Base-by-base conservation (phyloP, 2,797 vertebrate species). In the Prunella strophiata region DNA sequence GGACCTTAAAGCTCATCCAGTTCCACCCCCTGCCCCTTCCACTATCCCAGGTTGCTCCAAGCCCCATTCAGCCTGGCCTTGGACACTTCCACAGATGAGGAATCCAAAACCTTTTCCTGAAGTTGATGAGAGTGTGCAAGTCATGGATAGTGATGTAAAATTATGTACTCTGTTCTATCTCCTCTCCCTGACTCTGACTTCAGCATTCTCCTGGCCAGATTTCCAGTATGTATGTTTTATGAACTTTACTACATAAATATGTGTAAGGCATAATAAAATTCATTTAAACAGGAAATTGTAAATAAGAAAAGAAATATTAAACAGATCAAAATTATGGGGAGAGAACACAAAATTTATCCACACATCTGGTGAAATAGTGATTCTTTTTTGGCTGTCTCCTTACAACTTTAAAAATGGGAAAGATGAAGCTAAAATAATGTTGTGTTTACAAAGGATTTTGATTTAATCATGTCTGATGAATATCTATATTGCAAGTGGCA, bases 81-180 rank as follows among this genome's bases (percentile, higher is more conserved):
- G 54, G 68, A 19, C 54, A 47, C 17, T 59, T 17, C 25, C 45
- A 73, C 25, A 17, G 29, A 21, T 26, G 16, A 11, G 16, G n/a
- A 32, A 9, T 38, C 29, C 45, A 38, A n/a, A 65, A 7, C 11
- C 8, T 52, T 67, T 63, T 45, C 36, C 42, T 72, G 54, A 48
- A 40, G 54, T 17, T 50, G 2, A 0, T 45, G 50, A n/a, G 36
- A 51, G 6, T 16, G 10, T 61, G 16, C 43, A 45, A 68, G 54
- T 55, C 26, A 14, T 42, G 52, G 45, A 36, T 2, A 45, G 34
- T 52, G 42, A 47, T 17, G 32, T 59, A 11, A 11, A 13, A 5
- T 62, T 27, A 23, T 0, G 0, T 77, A 43, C 15, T 34, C 15
- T 61, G 23, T 54, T 72, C 36, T 30, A 0, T 19, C 79, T 86